These are phyloP conservation scores for Petroica traversi DNA, from an alignment of 2,113 vertebrate genomes.

Conservation along the genomic window DNA sequence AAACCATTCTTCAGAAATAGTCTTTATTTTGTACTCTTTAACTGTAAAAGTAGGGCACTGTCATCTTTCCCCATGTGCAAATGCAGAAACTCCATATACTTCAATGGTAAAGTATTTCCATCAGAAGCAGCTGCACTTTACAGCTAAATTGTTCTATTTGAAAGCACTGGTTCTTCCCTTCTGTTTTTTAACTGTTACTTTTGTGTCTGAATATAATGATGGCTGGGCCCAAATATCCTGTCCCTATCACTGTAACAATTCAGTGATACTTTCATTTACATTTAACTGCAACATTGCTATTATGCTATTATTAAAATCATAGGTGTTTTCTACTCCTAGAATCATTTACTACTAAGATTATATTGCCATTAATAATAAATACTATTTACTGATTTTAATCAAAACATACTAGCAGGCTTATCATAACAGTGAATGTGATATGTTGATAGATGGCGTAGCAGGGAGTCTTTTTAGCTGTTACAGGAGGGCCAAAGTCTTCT, in stretches of 20 bases:
- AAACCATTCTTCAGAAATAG: neutral
- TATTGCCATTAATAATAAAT: neutral
- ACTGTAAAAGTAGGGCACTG: neutral
- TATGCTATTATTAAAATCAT: neutral
- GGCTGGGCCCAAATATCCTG: neutral
- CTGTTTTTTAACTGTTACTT: neutral
- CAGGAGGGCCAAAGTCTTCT: neutral
- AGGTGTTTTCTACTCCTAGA: neutral
- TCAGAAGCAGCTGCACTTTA: neutral
- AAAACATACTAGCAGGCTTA: neutral
- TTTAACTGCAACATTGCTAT: neutral
- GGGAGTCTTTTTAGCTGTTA: neutral
- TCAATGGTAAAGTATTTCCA: neutral
- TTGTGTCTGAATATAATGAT: neutral
- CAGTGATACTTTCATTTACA: neutral
- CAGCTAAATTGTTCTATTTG: neutral
- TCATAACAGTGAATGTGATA: neutral
- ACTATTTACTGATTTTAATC: neutral
- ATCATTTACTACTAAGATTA: neutral
- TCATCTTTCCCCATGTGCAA: neutral
- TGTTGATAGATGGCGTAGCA: neutral
- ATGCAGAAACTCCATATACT: neutral
- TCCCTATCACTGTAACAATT: neutral
- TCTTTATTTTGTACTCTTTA: neutral
- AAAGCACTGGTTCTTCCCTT: neutral